Base-by-base conservation (phyloP, 1,140 invertebrate species). In the Heliconius hewitsoni region DNA sequence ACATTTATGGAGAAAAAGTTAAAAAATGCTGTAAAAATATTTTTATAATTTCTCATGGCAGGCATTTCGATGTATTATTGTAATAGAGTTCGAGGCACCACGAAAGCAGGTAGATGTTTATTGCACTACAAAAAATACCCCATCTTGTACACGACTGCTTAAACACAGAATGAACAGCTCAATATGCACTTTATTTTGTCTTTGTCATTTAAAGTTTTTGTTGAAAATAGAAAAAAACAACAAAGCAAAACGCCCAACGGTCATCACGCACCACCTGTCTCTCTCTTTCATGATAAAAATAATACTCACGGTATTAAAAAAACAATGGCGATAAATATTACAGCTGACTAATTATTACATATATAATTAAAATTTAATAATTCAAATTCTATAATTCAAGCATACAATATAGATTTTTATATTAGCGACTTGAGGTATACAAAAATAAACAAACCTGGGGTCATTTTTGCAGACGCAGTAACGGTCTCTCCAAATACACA, bases 401-500 rank as follows among this genome's bases (percentile, higher is more conserved):
- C 42, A 74, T 50, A 30, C 19, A 71, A 46, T 71, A 52, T 37
- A n/a, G 23, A 66, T 8, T 73, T 66, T 66, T 71, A 71, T 80
- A 34, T 72, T 72, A 50, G 30, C 27, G 9, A 71, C 66, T 50
- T 71, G 60, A 73, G 37, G 37, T 81, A 30, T 66, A 76, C 83
- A 92, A 92, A 93, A 91, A 93, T 91, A 94, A 94, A 93, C 91
- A 93, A 92, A 98, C 98, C 98, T 96, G 97, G 97, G 86, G 97
- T 98, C 90, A 98, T 95, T 96, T 98, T 98, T 85, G 96, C 96
- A 86, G 96, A 93, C 84, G 91, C 89, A 88, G 91, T 90, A 87
- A 95, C 90, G 77, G 97, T 96, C 84, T 98, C 97, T 77, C 96
- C 96, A 94, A 98, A 98, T 71, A 97, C 96, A 79, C 97, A 98